Base-by-base conservation (phyloP, 2,888 invertebrate species). In the Hyles lineata region DNA sequence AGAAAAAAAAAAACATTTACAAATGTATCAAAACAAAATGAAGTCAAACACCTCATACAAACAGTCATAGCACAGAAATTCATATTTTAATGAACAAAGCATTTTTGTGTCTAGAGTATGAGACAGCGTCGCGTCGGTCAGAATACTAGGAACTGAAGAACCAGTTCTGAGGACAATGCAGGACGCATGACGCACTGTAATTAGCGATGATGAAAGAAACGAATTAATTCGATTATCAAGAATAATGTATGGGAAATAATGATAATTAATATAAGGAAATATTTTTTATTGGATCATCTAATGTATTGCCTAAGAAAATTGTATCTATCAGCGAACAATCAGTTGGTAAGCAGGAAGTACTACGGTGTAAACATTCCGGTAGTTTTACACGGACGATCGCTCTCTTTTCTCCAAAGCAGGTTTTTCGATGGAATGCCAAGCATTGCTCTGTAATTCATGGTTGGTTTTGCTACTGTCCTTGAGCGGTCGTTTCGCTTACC, bases 191-290 rank as follows among this genome's bases (percentile, higher is more conserved):
- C 50, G 50, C 43, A 67, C 67, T 67, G 17, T 43, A 67, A 67
- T 67, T 67, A 67, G 23, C 21, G 35, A 21, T 67, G 23, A 67
- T 67, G 67, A 67, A 67, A 67, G 63, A 32, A 63, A 63, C 21
- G 43, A 19, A 35, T 63, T 50, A 67, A 43, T 17, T 6, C 7
- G 67, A 67, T 11, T 50, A 67, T 62, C 32, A 8, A n/a, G 35
- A 9, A 19, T 29, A 19, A 25, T 55, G 19, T 52, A 52, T 2
- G 17, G n/a, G 19, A 55, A 55, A 55, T 7, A 55, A 55, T 19
- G 55, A n/a, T 55, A n/a, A 55, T 55, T 55, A n/a, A 17, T n/a
- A n/a, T n/a, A 55, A 9, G 43, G 11, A 55, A 43, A 55, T 0
- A 4, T 55, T 55, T 55, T n/a, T 19, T 55, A 19, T n/a, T 0